Evolutionary conservation across 1,140 invertebrate species (phyloP).

Genomic region (Drosophila orosa): DNA sequence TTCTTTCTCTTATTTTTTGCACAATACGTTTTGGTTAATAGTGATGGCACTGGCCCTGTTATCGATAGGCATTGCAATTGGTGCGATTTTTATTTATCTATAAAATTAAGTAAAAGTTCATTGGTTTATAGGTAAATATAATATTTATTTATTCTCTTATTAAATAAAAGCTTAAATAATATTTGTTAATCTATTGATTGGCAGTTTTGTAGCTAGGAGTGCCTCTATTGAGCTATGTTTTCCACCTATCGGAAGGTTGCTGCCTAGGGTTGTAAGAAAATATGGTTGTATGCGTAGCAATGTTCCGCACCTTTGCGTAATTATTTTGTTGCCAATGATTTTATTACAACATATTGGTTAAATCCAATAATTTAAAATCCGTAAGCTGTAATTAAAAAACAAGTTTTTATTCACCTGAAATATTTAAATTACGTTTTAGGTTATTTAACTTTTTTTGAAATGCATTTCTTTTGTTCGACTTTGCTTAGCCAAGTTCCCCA

Average conservation of each 20-base stretch:
- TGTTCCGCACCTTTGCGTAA: not conserved
- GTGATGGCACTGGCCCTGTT: slow-evolving; percentile 8
- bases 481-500: not conserved
- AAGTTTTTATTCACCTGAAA: not conserved
- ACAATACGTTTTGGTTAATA: slow-evolving; percentile 36
- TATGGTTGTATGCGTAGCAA: not conserved
- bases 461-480: too few species aligned
- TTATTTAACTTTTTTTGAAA: not conserved
- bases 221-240: not conserved
- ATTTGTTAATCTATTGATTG: too few species aligned
- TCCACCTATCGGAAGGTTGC: not conserved
- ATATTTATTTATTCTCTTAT: too few species aligned
- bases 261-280: not conserved
- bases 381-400: too few species aligned
- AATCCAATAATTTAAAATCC: not conserved
- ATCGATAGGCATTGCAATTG: slow-evolving; percentile 2
- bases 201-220: too few species aligned
- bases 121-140: too few species aligned
- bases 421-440: not conserved
- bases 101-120: not conserved
- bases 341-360: not conserved
- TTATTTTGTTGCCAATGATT: too few species aligned
- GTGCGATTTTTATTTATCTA: not conserved
- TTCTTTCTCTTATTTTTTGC: slow-evolving; percentile 38
- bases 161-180: too few species aligned